Percentiles rank a stretch among this genome's conserved stretches.
Conservation (phyloP, 2,888 invertebrate genomes). For the Tenthredo mesomela region DNA sequence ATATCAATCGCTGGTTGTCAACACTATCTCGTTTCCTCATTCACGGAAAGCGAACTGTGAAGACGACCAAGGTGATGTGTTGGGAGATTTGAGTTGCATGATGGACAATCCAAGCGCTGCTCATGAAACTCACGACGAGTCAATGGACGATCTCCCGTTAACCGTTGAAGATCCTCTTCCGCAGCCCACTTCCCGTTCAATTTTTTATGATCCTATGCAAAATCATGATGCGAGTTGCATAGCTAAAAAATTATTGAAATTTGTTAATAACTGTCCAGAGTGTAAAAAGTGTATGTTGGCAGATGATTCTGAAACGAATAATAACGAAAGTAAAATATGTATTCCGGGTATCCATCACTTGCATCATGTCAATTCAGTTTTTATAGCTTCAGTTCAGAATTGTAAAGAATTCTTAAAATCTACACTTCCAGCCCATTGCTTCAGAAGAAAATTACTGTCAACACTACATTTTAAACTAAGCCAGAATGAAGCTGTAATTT, state of each 20-base stretch:
- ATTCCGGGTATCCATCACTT: background rate
- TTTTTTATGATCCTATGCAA: background rate
- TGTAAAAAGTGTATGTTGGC: slow-evolving; percentile 10
- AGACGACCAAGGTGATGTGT: slow-evolving; percentile 4
- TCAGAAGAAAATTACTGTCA: background rate
- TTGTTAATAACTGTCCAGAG: background rate
- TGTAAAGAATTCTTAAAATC: slow-evolving; percentile 7
- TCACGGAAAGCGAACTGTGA: background rate
- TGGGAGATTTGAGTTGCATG: slow-evolving; percentile 14
- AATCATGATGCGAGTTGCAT: background rate
- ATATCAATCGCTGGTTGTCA: background rate
- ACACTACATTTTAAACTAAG: background rate
- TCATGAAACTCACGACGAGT: background rate
- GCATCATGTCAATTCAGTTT: background rate
- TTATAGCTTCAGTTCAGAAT: background rate
- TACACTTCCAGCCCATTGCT: background rate
- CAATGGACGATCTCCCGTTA: slow-evolving; percentile 5
- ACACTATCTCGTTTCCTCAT: slow-evolving; percentile 7
- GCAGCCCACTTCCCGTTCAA: background rate
- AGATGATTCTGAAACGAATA: background rate
- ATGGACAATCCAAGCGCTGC: background rate
- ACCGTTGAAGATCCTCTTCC: background rate
- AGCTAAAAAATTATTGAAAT: background rate
- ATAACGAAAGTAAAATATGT: background rate
- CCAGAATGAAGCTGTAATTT: background rate